phyloP scores from a whole-genome alignment of 2,888 invertebrate genomes.

The Digitonthophagus gazella region DNA sequence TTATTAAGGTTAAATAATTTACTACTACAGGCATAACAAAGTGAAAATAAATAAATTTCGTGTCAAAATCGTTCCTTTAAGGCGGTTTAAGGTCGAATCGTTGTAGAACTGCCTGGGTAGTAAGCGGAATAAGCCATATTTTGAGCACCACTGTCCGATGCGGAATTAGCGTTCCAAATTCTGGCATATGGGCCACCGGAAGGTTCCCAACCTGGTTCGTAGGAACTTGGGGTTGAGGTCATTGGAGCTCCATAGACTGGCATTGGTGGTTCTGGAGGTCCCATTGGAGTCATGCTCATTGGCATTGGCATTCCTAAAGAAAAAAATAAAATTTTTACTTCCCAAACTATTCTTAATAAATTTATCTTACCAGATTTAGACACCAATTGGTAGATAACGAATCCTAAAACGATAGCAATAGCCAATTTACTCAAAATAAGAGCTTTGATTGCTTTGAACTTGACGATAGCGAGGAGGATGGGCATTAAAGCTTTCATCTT shows the following conservation, averaged over 20 bases:
- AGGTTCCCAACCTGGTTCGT: constrained; percentile 72
- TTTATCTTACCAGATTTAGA: constrained; percentile 68
- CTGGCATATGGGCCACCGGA: constrained; percentile 74
- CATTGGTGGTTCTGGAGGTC: constrained; percentile 58
- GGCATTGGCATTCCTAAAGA: constrained; percentile 67
- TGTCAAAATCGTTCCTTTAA: background rate
- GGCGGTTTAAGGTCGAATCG: constrained; percentile 43
- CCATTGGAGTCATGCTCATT: constrained; percentile 50
- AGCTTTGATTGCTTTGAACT: constrained; percentile 80
- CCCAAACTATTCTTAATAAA: too few relatives aligned
- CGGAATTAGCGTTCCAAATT: constrained; percentile 62
- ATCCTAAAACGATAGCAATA: constrained; percentile 76
- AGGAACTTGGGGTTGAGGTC: constrained; percentile 63
- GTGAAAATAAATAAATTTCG: background rate
- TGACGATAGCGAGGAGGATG: constrained; percentile 73
- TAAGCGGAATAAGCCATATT: constrained; percentile 71
- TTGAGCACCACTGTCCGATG: constrained; percentile 48
- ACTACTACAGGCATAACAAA: background rate
- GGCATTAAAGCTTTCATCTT: constrained; percentile 84
- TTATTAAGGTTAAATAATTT: background rate
- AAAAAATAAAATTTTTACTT: constrained; percentile 1
- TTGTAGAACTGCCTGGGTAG: constrained; percentile 64
- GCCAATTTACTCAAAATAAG: constrained; percentile 81
- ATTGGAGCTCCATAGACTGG: constrained; percentile 70
- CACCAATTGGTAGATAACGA: constrained; percentile 74